Conservation (phyloP, 2,797 vertebrate genomes). For the Pangasius sanitwongsei region DNA sequence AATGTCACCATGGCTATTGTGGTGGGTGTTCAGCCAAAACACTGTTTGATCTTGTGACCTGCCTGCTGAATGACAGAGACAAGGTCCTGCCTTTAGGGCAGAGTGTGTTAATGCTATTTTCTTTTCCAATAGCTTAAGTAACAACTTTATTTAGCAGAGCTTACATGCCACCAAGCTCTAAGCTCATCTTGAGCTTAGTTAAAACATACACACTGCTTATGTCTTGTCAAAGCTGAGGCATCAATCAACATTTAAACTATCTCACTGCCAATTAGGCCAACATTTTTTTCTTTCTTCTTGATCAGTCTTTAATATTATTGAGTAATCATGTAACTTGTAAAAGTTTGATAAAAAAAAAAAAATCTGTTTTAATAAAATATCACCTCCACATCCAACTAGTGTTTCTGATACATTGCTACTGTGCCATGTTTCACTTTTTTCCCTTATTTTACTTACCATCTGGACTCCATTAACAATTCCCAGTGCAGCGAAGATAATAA, state of each 20-base stretch:
- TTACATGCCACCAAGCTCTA: background rate
- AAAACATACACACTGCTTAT: background rate
- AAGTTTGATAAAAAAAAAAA: background rate
- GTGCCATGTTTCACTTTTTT: background rate
- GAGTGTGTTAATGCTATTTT: constrained; percentile 56
- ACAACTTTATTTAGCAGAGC: background rate
- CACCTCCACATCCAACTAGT: background rate
- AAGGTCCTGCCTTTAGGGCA: constrained; percentile 58
- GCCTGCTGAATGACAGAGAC: background rate
- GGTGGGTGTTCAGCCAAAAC: background rate
- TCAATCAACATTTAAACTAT: background rate
- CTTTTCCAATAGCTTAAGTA: background rate
- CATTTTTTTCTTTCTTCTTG: background rate
- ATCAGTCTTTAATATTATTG: constrained; percentile 38
- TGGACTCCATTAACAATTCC: constrained; percentile 95
- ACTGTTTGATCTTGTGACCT: constrained; percentile 12
- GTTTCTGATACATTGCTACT: constrained; percentile 53
- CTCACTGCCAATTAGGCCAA: background rate
- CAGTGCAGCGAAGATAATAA: constrained; percentile 91
- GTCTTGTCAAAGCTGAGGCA: background rate
- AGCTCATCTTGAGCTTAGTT: background rate
- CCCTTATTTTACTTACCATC: constrained; percentile 91
- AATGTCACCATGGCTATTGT: background rate
- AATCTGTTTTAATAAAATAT: background rate
- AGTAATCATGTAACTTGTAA: background rate